Evolutionary conservation across 2,113 vertebrate genomes (phyloP), one percentile per base, ranked within the genome.

Genomic region (Heptranchias perlo): DNA sequence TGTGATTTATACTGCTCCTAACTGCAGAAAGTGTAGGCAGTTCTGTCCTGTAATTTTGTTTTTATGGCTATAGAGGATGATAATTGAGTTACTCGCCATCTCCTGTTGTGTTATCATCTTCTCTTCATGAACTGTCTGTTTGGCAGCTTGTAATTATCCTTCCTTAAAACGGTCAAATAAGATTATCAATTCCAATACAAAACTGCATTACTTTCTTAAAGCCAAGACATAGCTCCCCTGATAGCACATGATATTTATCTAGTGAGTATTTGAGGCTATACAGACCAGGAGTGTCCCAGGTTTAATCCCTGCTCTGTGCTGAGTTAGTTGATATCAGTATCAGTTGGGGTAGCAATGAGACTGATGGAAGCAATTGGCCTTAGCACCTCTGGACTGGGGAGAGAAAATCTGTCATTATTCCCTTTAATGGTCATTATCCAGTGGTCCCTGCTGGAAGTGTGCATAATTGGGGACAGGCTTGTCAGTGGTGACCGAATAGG

Each of bases 11-110:
- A 6, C n/a, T 62, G 89, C 35, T 44, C 16, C 35, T 62, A 62
- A 58, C 89, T 39, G 58, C 89, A 93, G 58, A 64, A 62, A n/a
- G 0, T 93, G 58, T 93, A 6, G 58, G 89, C 58, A 64, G n/a
- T 93, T 93, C 58, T 93, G 58, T 93, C 89, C 89, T 39, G 58
- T 93, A 93, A 93, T 93, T 93, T 93, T 93, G 89, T 93, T 64
- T 93, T 93, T 64, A 93, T 62, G 89, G 58, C n/a, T 39, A 93
- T 35, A 62, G 35, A 62, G 89, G 14, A 62, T 16, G 58, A 93
- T 93, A 93, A 93, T 64, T 62, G 89, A 93, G 58, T 93, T 93
- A 93, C 58, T 93, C 89, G 8, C 89, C 35, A 93, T 93, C n/a
- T 93, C 58, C 52, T 5, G 28, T 93, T 92, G 62, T n/a, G 16